Percentiles rank a stretch among this genome's conserved stretches.
Conservation (phyloP, 2,888 invertebrate genomes). For the Patella pellucida region DNA sequence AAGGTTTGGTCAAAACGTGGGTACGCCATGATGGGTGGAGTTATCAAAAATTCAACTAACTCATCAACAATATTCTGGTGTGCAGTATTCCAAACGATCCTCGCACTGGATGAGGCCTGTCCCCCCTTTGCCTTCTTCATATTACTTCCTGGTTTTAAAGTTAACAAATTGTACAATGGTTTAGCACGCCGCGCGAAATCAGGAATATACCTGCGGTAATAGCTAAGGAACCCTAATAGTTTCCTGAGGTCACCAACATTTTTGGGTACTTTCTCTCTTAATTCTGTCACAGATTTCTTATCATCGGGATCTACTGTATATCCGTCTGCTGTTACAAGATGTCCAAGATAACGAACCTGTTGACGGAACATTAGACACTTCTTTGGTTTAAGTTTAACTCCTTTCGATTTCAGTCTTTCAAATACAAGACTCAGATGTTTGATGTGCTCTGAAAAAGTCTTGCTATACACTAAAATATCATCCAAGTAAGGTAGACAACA, state of each 20-base stretch:
- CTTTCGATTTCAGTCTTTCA: conserved; percentile 9
- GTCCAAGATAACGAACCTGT: conserved; percentile 35
- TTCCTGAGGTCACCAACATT: conserved; percentile 34
- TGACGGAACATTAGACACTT: background rate
- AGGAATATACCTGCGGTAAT: conserved; percentile 33
- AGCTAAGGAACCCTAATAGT: conserved; percentile 30
- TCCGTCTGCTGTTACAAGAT: conserved; percentile 32
- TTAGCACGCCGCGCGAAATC: conserved; percentile 34
- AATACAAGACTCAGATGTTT: conserved; percentile 15
- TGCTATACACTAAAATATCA: conserved; percentile 20
- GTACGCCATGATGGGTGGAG: background rate
- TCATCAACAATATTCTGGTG: background rate
- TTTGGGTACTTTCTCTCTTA: conserved; percentile 25
- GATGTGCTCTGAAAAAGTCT: conserved; percentile 24
- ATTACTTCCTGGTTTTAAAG: background rate
- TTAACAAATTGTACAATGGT: conserved; percentile 6
- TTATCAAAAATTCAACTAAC: background rate
- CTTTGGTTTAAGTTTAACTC: conserved; percentile 18
- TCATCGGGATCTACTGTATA: too few relatives aligned
- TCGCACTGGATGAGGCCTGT: background rate
- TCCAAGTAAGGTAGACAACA: conserved; percentile 26
- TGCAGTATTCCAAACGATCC: background rate
- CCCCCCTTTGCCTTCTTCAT: background rate
- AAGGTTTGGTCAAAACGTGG: conserved; percentile 9
- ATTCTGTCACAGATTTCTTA: conserved; percentile 21